Percentiles rank a stretch among this genome's conserved stretches.
phyloP scores from a whole-genome alignment of 1,140 invertebrate species.

The Trachelipus rathkii region DNA sequence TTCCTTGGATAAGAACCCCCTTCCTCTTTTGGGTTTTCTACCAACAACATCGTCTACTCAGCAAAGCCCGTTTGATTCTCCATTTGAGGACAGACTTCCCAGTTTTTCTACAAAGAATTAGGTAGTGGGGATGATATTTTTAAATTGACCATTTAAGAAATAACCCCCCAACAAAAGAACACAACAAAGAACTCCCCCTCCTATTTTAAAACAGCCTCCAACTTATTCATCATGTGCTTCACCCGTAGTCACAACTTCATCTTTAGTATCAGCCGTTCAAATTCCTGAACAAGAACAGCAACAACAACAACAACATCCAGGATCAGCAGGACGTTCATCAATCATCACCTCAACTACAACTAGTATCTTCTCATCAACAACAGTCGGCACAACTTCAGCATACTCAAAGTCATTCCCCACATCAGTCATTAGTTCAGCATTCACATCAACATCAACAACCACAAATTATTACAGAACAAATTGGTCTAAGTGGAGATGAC shows the following conservation, averaged over 20 bases:
- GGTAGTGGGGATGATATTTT: conserved; percentile 35
- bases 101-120: conserved; percentile 35
- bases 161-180: conserved; percentile 23
- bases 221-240: conserved; percentile 46
- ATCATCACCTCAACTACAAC: conserved; percentile 50
- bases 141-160: conserved; percentile 39
- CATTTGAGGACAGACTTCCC: conserved; percentile 41
- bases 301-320: conserved; percentile 45
- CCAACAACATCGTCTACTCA: conserved; percentile 44
- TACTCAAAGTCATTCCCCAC: conserved; percentile 33
- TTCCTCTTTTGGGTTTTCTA: conserved; percentile 57
- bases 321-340: conserved; percentile 44
- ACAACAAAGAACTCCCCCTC: conserved; percentile 18
- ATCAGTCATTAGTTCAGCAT: conserved; percentile 25
- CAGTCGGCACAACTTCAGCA: conserved; percentile 36
- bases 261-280: conserved; percentile 42
- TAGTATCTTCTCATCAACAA: conserved; percentile 43
- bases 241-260: conserved; percentile 40
- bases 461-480: conserved; percentile 31
- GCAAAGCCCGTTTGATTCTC: conserved; percentile 27
- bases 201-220: conserved; percentile 49
- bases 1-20: conserved; percentile 57
- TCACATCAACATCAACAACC: conserved; percentile 40
- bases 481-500: conserved; percentile 35
- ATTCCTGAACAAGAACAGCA: conserved; percentile 43